Evolutionary conservation across 2,888 invertebrate genomes (phyloP).

Genomic region (Scaptomyza tumidula): DNA sequence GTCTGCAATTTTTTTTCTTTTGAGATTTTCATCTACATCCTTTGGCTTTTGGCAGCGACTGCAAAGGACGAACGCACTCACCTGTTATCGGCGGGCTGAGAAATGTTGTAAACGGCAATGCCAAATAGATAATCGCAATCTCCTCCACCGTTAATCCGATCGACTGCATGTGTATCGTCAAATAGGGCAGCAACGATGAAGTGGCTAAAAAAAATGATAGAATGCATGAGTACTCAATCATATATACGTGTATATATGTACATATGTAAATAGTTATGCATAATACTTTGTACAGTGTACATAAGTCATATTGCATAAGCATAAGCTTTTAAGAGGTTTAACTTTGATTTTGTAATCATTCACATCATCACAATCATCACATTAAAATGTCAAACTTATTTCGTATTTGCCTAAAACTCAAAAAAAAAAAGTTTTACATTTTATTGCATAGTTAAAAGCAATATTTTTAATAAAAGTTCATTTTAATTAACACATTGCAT

Average conservation of each 20-base stretch:
- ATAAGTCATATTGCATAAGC: neutral
- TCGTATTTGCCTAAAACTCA: no score
- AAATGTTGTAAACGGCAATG: slow-evolving; percentile 94
- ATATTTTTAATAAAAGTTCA: no score
- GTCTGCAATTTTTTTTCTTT: no score
- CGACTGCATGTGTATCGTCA: slow-evolving; percentile 95
- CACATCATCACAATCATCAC: no score
- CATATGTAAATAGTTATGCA: neutral
- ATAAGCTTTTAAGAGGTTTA: slow-evolving; percentile 1
- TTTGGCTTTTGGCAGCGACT: no score
- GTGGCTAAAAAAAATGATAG: slow-evolving; percentile 86
- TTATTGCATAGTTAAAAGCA: neutral
- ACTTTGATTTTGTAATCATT: neutral
- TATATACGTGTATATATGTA: neutral
- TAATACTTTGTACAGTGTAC: neutral
- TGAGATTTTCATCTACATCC: neutral
- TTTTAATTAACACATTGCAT: no score
- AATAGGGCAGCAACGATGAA: slow-evolving; percentile 92
- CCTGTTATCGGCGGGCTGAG: slow-evolving; percentile 93
- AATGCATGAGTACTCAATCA: slow-evolving; percentile 1
- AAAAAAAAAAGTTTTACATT: neutral
- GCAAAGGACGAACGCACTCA: slow-evolving; percentile 72
- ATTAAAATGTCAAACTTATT: neutral
- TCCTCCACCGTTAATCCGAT: slow-evolving; percentile 94
- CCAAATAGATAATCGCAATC: slow-evolving; percentile 93